Base-by-base conservation (phyloP, 2,888 invertebrate species). In the Phragmatobia fuliginosa region DNA sequence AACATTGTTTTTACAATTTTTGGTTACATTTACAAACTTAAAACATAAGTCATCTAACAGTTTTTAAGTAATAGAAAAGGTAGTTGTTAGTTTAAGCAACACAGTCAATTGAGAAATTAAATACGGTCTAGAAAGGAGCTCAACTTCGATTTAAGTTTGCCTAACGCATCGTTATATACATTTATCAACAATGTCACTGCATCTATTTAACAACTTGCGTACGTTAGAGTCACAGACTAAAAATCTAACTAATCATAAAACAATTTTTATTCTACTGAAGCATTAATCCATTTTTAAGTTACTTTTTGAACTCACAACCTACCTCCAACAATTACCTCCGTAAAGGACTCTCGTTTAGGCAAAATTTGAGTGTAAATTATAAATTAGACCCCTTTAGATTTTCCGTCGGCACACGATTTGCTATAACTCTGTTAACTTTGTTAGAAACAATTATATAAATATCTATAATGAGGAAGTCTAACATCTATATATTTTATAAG, bases 261-360 rank as follows among this genome's bases (percentile, higher is more conserved):
- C 21, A 49, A 49, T n/a, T n/a, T 49, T 49, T 8, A 52, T 52
- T 52, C 52, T 16, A 56, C 28, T 56, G 7, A 56, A 56, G 14
- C 16, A 56, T 28, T 28, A 56, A 28, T 56, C 28, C 52, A 56
- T 56, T 56, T 14, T 6, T 6, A 56, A 56, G 28, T 28, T 28
- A 28, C 25, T 56, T 25, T 52, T 14, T 33, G 56, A 61, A 69
- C 38, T 58, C 28, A 18, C 56, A 38, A 66, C 28, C 36, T 59
- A 61, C 59, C 62, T 32, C 33, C 36, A 52, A 65, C 56, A 65
- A 62, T 62, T 59, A 58, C 62, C 62, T 45, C 56, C 11, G 41
- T 31, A 21, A 41, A 31, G 31, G 21, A 41, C 7, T 28, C 28
- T 7, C 56, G 16, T 41, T 62, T 31, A 38, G 5, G 28, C 21